phyloP scores from a whole-genome alignment of 2,113 vertebrate genomes.

The Lanius collurio region DNA sequence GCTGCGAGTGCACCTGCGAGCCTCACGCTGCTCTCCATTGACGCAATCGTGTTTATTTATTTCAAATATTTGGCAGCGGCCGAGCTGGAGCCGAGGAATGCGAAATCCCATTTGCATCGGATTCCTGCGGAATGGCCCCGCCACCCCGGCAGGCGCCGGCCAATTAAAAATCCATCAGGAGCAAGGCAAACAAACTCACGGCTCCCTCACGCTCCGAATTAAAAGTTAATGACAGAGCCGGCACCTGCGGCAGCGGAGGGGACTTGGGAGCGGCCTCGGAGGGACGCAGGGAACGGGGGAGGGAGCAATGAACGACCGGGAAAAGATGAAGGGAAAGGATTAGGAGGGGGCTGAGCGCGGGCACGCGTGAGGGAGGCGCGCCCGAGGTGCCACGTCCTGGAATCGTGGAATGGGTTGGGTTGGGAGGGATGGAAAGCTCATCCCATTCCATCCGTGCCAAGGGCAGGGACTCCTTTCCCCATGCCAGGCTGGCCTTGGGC shows the following conservation, averaged over 20 bases:
- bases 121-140: not conserved
- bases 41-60: not conserved
- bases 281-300: constrained; percentile 4
- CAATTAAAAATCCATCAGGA: constrained; percentile 71
- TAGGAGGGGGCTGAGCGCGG: not conserved
- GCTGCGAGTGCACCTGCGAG: not conserved
- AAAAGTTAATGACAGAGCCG: constrained; percentile 65
- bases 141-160: not conserved
- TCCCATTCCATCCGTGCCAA: not conserved
- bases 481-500: not conserved
- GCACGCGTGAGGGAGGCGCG: no score
- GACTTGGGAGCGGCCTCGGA: not conserved
- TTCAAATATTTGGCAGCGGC: not conserved
- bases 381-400: not conserved
- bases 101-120: not conserved
- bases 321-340: constrained; percentile 52
- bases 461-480: not conserved
- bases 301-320: not conserved
- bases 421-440: not conserved
- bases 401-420: not conserved
- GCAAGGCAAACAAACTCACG: constrained; percentile 22
- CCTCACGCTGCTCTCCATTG: fast-evolving
- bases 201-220: constrained; percentile 27
- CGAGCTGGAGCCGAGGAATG: not conserved
- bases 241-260: not conserved